phyloP scores from a whole-genome alignment of 2,888 invertebrate genomes.

The Machimus atricapillus region DNA sequence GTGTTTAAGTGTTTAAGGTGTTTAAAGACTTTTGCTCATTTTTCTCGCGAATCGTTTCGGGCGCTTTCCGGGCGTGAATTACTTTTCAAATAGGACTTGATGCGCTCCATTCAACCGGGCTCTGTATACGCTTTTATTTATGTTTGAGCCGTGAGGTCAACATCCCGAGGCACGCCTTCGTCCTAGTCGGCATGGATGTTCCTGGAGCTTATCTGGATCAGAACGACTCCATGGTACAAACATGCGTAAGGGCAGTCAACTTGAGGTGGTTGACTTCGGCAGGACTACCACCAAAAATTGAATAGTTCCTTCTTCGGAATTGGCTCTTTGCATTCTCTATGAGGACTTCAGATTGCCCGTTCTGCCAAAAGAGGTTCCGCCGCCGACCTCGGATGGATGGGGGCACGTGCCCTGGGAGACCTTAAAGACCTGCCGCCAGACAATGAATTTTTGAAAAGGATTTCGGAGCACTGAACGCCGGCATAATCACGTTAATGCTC shows the following conservation, averaged over 20 bases:
- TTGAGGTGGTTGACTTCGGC: not conserved
- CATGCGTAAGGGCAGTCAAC: not conserved
- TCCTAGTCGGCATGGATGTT: not conserved
- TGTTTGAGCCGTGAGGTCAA: not conserved
- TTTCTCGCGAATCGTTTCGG: not conserved
- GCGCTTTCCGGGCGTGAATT: not conserved
- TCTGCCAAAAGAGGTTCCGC: too few species aligned
- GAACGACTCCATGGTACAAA: not conserved
- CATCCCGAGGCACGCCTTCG: not conserved
- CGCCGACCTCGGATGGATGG: not conserved
- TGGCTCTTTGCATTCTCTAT: not conserved
- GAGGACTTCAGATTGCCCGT: not conserved
- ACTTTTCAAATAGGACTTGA: not conserved
- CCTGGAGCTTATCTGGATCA: not conserved
- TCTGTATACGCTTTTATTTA: not conserved
- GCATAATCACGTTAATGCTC: not conserved
- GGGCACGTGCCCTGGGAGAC: not conserved
- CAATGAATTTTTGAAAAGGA: not conserved
- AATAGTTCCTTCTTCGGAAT: not conserved
- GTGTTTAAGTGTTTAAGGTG: not conserved
- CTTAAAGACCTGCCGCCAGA: not conserved
- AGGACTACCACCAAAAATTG: not conserved
- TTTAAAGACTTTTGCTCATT: not conserved
- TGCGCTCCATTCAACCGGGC: not conserved
- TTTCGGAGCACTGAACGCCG: not conserved